phyloP scores from a whole-genome alignment of 1,140 invertebrate species.

The Drosophila prosaltans region DNA sequence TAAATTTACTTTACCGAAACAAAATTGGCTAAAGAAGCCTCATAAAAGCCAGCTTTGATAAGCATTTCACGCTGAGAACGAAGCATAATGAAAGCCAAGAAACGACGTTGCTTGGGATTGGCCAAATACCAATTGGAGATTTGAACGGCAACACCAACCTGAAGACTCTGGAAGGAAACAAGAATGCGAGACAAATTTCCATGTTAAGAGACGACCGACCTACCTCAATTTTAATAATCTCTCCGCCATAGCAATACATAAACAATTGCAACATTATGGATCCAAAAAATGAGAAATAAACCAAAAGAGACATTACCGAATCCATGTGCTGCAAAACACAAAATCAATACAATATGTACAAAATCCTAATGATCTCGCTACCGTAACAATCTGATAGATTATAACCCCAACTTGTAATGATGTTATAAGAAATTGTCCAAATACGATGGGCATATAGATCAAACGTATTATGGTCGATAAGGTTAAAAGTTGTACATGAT shows the following conservation, averaged over 20 bases:
- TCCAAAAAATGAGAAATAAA: conserved; percentile 62
- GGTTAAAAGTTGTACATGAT: conserved; percentile 56
- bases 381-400: conserved; percentile 77
- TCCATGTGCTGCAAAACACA: conserved; percentile 61
- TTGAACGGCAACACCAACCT: conserved; percentile 63
- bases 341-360: background rate
- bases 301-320: conserved; percentile 56
- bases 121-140: conserved; percentile 63
- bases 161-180: conserved; percentile 52
- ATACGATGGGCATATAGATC: conserved; percentile 69
- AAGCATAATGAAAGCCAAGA: conserved; percentile 60
- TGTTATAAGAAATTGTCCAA: conserved; percentile 75
- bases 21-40: conserved; percentile 75
- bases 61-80: conserved; percentile 63
- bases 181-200: too few relatives aligned
- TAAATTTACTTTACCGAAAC: conserved; percentile 52
- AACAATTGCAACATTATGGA: conserved; percentile 76
- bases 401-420: conserved; percentile 76
- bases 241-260: conserved; percentile 77
- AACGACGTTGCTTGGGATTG: conserved; percentile 47
- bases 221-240: conserved; percentile 76
- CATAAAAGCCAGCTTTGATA: conserved; percentile 78
- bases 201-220: background rate
- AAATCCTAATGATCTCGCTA: background rate
- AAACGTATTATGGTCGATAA: conserved; percentile 47